Conservation (phyloP, 1,140 invertebrate species). For the Bombus breviceps region DNA sequence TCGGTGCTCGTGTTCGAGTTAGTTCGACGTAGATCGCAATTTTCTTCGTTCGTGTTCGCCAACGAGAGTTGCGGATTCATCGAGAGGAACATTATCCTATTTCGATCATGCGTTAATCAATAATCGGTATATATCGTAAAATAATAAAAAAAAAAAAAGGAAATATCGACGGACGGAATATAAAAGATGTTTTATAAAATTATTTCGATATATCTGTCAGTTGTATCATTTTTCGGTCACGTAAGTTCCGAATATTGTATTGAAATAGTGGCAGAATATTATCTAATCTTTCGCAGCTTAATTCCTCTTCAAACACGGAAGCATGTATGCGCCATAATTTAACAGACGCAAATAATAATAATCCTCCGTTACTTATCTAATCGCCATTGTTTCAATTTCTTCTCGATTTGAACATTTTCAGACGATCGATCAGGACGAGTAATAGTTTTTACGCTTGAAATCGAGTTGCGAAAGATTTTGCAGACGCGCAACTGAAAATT, state of each 20-base stretch:
- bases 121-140: background rate
- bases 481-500: background rate
- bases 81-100: background rate
- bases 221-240: background rate
- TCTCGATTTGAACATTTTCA: background rate
- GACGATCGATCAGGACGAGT: background rate
- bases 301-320: slow-evolving; percentile 36
- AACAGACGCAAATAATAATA: background rate
- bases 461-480: background rate
- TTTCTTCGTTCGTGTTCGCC: slow-evolving; percentile 30
- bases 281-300: slow-evolving; percentile 33
- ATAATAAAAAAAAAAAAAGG: background rate
- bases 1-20: slow-evolving; percentile 3
- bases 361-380: slow-evolving; percentile 11
- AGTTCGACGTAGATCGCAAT: slow-evolving; percentile 42
- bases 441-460: too few relatives aligned
- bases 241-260: background rate
- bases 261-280: background rate
- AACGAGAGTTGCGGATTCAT: background rate
- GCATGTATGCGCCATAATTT: background rate
- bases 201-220: background rate
- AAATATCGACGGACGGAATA: background rate
- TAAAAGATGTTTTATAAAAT: too few relatives aligned
- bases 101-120: background rate
- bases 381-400: background rate